These are phyloP conservation scores for Distichodus sexfasciatus DNA, from an alignment of 2,797 vertebrate genomes.

Conservation along the genomic window DNA sequence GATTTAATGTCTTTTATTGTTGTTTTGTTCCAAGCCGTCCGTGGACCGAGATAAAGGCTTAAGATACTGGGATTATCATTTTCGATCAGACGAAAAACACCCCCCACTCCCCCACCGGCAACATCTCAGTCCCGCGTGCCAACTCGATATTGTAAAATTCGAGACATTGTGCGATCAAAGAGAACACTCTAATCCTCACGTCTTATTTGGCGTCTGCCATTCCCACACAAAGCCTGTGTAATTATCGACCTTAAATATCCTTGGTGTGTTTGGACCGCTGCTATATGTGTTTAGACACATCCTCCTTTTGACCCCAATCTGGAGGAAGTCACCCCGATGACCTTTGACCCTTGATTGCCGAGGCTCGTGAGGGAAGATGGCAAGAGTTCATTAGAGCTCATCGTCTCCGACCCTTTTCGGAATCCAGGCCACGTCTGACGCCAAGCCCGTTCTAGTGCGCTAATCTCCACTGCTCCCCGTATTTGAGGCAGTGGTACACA, in stretches of 20 bases:
- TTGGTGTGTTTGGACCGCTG: not conserved
- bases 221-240: not conserved
- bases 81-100: conserved; percentile 45
- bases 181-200: conserved; percentile 64
- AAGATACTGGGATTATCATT: conserved; percentile 64
- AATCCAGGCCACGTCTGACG: conserved; percentile 15
- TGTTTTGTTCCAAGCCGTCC: conserved; percentile 53
- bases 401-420: conserved; percentile 1
- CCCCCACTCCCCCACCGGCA: conserved; percentile 54
- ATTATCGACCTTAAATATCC: conserved; percentile 35
- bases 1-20: conserved; percentile 57
- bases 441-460: not conserved
- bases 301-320: conserved; percentile 24
- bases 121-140: conserved; percentile 56
- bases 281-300: not conserved
- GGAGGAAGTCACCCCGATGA: not conserved
- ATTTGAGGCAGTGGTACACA: conserved; percentile 23
- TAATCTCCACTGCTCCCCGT: conserved; percentile 12
- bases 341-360: not conserved
- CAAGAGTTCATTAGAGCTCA: conserved; percentile 5
- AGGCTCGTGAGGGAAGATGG: not conserved
- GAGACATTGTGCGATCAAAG: conserved; percentile 61
- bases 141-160: conserved; percentile 57
- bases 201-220: conserved; percentile 58
- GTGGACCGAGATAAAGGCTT: conserved; percentile 58